phyloP scores from a whole-genome alignment of 2,797 vertebrate species.

The Buceros bicornis region DNA sequence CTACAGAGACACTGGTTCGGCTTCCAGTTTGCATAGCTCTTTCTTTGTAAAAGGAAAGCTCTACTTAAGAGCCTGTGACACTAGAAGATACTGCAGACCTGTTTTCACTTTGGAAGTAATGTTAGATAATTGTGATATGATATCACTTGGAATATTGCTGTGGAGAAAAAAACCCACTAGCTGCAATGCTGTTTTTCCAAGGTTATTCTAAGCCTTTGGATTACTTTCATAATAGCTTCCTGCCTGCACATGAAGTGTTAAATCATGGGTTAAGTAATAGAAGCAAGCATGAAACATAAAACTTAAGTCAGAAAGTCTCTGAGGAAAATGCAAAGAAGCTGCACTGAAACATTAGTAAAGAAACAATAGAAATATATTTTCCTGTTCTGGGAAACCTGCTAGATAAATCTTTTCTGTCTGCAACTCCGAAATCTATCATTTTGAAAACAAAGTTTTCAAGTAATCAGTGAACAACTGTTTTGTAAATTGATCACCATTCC shows the following conservation, averaged over 20 bases:
- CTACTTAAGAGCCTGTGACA: not conserved
- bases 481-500: not conserved
- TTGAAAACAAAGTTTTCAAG: not conserved
- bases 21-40: not conserved
- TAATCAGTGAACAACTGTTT: not conserved
- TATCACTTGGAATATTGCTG: not conserved
- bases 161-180: not conserved
- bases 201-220: not conserved
- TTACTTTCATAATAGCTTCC: conserved; percentile 1
- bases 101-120: not conserved
- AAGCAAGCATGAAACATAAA: conserved; percentile 7
- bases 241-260: not conserved
- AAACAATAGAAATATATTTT: not conserved
- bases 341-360: not conserved
- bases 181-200: not conserved
- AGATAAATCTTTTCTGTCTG: not conserved
- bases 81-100: not conserved
- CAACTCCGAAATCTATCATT: not conserved
- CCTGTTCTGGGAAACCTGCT: not conserved
- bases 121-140: not conserved
- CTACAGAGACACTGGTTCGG: not conserved
- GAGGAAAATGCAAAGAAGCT: not conserved
- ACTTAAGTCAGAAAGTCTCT: not conserved
- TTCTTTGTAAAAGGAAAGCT: not conserved
- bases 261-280: not conserved